Percentiles rank a stretch among this genome's conserved stretches.
phyloP scores from a whole-genome alignment of 2,797 vertebrate species.

The Eulemur albifrons region DNA sequence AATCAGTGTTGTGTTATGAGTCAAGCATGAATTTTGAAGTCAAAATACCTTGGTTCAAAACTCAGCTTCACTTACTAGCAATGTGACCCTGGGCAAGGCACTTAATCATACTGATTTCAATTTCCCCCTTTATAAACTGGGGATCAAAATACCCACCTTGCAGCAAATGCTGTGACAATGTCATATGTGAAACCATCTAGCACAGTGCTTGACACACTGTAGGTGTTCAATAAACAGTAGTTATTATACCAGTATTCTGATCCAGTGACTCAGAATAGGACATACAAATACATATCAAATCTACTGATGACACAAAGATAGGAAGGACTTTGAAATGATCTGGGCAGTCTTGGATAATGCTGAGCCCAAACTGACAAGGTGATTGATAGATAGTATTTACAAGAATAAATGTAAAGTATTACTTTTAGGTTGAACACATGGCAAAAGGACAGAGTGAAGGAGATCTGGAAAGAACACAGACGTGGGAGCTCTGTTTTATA shows the following conservation, averaged over 20 bases:
- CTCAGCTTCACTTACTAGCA: slow-evolving; percentile 17
- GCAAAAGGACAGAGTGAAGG: not conserved
- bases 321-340: not conserved
- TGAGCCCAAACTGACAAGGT: not conserved
- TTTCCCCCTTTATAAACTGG: not conserved
- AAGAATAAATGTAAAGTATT: not conserved
- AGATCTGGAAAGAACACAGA: not conserved
- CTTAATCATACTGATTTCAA: slow-evolving; percentile 12
- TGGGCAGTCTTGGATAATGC: not conserved
- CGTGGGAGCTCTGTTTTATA: not conserved
- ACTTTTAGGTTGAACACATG: not conserved
- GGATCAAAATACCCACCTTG: not conserved
- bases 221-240: not conserved
- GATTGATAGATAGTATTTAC: slow-evolving; percentile 5
- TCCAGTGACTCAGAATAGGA: not conserved
- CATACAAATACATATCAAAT: slow-evolving; percentile 11
- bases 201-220: not conserved
- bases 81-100: not conserved
- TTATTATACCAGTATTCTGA: not conserved
- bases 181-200: not conserved
- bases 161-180: slow-evolving; percentile 13
- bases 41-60: slow-evolving; percentile 46
- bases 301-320: not conserved
- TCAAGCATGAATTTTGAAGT: slow-evolving; percentile 1
- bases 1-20: not conserved